Evolutionary conservation across 2,888 invertebrate genomes (phyloP).

Genomic region (Clepsis dumicolana): DNA sequence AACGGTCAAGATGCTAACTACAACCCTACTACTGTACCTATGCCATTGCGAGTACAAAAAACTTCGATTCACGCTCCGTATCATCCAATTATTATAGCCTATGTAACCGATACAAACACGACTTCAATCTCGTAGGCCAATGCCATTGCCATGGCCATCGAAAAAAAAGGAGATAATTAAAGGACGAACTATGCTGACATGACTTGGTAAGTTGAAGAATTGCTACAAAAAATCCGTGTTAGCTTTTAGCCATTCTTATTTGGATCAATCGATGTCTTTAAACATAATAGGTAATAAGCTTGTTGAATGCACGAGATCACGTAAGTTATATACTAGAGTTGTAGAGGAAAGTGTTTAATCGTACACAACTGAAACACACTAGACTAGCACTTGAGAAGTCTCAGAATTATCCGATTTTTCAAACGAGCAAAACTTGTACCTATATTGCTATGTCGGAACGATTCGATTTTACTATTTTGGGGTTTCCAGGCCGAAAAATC

Average conservation of each 20-base stretch:
- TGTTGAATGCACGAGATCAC: neutral
- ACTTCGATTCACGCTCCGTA: conserved; percentile 36
- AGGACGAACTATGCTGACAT: neutral
- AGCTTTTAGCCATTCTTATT: neutral
- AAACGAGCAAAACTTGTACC: too few species aligned
- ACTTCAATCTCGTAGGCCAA: conserved; percentile 29
- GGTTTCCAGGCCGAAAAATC: too few species aligned
- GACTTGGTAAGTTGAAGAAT: neutral
- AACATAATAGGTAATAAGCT: too few species aligned
- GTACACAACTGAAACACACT: too few species aligned
- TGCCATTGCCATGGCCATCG: conserved; percentile 25
- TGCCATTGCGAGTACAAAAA: conserved; percentile 25
- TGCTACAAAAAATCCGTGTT: neutral
- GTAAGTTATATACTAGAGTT: too few species aligned
- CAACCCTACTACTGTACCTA: conserved; percentile 11
- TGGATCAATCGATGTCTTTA: neutral
- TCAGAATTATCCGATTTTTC: too few species aligned
- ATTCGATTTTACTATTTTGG: too few species aligned
- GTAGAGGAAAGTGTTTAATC: too few species aligned
- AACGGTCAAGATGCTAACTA: conserved; percentile 17
- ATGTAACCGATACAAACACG: conserved; percentile 23
- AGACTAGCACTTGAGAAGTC: too few species aligned
- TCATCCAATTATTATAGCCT: conserved; percentile 31
- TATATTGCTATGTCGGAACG: too few species aligned
- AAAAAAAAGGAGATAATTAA: neutral